These are phyloP conservation scores for Criorhina ranunculi DNA, from an alignment of 2,888 invertebrate genomes.

Conservation along the genomic window DNA sequence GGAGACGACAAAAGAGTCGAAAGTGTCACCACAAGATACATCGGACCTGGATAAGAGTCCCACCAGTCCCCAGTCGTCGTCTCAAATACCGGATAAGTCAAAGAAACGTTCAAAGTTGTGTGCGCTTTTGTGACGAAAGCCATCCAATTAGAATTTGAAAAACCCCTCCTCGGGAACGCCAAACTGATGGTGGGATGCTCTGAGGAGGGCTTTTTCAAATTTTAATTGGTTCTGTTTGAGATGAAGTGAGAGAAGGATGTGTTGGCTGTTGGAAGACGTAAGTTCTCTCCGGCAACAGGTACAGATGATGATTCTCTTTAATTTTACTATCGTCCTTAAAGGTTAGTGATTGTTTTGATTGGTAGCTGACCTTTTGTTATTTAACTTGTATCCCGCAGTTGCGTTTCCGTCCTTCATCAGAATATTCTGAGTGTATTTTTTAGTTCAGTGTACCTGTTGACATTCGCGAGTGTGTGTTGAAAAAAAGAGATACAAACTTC, in stretches of 20 bases:
- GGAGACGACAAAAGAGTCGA: conserved; percentile 76
- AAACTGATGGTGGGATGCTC: conserved; percentile 59
- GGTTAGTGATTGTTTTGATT: conserved; percentile 61
- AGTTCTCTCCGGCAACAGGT: conserved; percentile 34
- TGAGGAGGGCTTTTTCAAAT: conserved; percentile 80
- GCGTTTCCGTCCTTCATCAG: conserved; percentile 63
- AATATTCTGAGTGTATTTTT: conserved; percentile 30
- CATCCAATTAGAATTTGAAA: conserved; percentile 83
- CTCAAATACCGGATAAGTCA: conserved; percentile 80
- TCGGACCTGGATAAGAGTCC: conserved; percentile 83
- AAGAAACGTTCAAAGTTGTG: conserved; percentile 85
- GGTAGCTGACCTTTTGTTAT: conserved; percentile 21
- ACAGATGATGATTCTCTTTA: conserved; percentile 15
- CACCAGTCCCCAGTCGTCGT: conserved; percentile 82
- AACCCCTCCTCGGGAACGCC: conserved; percentile 78
- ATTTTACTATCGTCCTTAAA: conserved; percentile 50
- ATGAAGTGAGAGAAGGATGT: not conserved
- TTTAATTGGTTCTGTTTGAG: conserved; percentile 80
- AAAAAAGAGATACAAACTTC: not conserved
- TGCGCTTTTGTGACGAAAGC: conserved; percentile 85
- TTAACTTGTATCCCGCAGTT: conserved; percentile 32
- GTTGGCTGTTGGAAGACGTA: not conserved
- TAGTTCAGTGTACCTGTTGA: conserved; percentile 27
- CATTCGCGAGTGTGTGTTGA: not conserved
- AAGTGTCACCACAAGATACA: conserved; percentile 48